phyloP scores from a whole-genome alignment of 2,888 invertebrate species.

The Protophormia terraenovae region DNA sequence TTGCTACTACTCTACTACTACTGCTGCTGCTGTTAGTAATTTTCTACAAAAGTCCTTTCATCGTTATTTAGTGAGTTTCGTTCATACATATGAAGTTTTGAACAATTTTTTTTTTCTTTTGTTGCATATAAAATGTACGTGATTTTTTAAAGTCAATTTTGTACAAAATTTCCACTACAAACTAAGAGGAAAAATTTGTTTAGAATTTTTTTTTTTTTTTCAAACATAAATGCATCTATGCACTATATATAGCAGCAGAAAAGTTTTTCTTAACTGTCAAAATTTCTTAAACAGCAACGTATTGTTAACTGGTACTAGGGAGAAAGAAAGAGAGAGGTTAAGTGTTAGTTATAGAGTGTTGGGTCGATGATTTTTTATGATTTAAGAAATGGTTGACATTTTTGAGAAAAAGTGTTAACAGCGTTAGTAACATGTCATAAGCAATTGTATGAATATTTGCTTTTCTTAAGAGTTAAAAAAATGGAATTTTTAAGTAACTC shows the following conservation, averaged over 20 bases:
- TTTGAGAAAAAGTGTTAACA: conserved; percentile 38
- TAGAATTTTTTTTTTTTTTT: not conserved
- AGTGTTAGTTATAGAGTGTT: not conserved
- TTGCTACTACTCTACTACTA: too few relatives aligned
- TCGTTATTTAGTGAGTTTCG: conserved; percentile 33
- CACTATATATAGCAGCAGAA: not conserved
- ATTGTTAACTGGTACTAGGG: not conserved
- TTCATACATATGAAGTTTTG: not conserved
- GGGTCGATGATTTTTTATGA: too few relatives aligned
- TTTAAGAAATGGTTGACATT: conserved; percentile 49
- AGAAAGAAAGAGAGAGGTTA: not conserved
- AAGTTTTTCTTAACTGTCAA: not conserved
- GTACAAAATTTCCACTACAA: conserved; percentile 47
- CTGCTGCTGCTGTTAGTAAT: not conserved
- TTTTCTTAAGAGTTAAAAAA: conserved; percentile 8
- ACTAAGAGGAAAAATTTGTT: conserved; percentile 38
- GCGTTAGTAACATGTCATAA: conserved; percentile 31
- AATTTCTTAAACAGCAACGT: conserved; percentile 24
- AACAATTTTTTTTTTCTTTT: not conserved
- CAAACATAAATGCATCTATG: conserved; percentile 27
- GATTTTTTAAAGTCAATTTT: conserved; percentile 54
- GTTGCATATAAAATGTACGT: conserved; percentile 34
- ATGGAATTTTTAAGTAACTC: conserved; percentile 16
- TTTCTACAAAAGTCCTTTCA: not conserved
- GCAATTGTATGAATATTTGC: conserved; percentile 18